These are phyloP conservation scores for Cavia porcellus DNA, from an alignment of 2,113 vertebrate species.

Conservation along the genomic window DNA sequence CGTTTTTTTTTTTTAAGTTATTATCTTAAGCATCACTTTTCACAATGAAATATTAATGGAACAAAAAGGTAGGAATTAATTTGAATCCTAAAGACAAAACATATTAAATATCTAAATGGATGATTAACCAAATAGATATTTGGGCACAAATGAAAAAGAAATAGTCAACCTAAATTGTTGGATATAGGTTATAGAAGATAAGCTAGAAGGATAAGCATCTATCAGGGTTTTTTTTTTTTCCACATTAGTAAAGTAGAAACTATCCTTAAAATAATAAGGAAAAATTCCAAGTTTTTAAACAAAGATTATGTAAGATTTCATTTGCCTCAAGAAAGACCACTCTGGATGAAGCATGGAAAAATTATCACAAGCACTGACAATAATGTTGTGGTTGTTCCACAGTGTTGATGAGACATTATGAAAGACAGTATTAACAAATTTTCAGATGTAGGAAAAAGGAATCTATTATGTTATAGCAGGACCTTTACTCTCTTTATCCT, in stretches of 20 bases:
- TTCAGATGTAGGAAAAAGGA: neutral
- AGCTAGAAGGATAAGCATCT: neutral
- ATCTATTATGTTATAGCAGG: neutral
- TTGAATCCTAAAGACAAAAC: neutral
- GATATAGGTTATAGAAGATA: neutral
- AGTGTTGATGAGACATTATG: neutral
- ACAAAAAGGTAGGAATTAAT: neutral
- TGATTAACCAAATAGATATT: neutral
- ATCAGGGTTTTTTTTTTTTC: neutral
- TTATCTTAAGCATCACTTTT: neutral
- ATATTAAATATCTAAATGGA: neutral
- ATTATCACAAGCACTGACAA: neutral
- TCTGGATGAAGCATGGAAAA: neutral
- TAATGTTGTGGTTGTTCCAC: neutral
- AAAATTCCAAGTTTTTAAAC: neutral
- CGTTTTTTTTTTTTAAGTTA: neutral
- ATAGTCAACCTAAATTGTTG: neutral
- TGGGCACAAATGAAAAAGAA: neutral
- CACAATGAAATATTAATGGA: neutral
- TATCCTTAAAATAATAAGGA: neutral
- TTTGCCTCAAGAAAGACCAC: neutral
- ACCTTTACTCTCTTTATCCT: neutral
- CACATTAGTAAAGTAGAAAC: neutral
- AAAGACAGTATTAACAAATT: neutral
- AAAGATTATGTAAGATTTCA: neutral